These are phyloP conservation scores for Epizoanthus fatuus DNA, from an alignment of 92 coral and sea anemone species.

Conservation along the genomic window DNA sequence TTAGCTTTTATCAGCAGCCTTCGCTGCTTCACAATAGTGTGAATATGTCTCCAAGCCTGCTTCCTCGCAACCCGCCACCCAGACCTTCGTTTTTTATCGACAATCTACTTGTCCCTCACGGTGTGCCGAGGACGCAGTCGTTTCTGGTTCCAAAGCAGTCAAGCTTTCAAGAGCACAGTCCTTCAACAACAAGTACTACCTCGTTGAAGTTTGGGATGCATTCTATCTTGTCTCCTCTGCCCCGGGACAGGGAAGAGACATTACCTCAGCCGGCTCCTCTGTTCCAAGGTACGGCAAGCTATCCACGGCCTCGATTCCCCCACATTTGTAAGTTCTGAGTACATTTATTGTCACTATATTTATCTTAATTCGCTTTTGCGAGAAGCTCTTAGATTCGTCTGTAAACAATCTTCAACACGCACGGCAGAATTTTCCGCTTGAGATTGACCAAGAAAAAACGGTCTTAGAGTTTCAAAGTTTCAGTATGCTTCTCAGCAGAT, in stretches of 20 bases:
- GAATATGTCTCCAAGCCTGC: conserved; percentile 26
- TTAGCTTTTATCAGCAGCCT: conserved; percentile 83
- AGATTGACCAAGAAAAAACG: not conserved
- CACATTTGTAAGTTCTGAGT: conserved; percentile 48
- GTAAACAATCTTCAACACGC: not conserved
- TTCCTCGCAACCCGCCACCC: conserved; percentile 42
- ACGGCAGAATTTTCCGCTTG: not conserved
- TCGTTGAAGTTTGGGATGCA: conserved; percentile 93
- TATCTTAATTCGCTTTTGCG: not conserved
- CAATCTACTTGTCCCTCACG: conserved; percentile 37
- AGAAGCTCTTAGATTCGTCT: conserved; percentile 20
- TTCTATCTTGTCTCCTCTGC: conserved; percentile 77
- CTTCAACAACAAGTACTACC: conserved; percentile 61
- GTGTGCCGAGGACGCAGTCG: conserved; percentile 55
- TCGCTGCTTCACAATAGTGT: conserved; percentile 55
- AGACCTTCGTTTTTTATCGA: conserved; percentile 42
- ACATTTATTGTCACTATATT: not conserved
- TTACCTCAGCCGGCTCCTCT: conserved; percentile 22
- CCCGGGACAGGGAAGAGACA: conserved; percentile 57
- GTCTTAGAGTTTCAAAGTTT: not conserved
- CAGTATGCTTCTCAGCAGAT: not conserved
- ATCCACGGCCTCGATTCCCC: conserved; percentile 32
- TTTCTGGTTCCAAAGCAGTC: conserved; percentile 73
- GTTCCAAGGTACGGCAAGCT: conserved; percentile 42
- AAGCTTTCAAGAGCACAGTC: conserved; percentile 62